Conservation (phyloP, 2,888 invertebrate genomes). For the Malthinus flaveolus region DNA sequence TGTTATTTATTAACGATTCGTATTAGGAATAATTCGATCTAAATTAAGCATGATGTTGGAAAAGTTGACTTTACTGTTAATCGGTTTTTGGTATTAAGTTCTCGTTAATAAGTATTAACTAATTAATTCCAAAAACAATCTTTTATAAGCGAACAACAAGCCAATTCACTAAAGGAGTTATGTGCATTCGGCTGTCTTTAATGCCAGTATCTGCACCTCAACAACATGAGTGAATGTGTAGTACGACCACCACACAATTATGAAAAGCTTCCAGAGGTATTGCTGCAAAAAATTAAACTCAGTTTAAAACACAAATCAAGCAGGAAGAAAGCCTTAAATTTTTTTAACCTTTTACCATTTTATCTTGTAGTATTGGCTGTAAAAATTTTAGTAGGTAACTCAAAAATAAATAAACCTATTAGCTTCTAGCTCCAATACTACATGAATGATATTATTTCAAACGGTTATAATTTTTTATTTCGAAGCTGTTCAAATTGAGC, state of each 20-base stretch:
- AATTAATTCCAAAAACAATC: slow-evolving; percentile 27
- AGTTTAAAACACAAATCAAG: slow-evolving; percentile 22
- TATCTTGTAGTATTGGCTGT: slow-evolving; percentile 25
- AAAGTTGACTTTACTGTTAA: slow-evolving; percentile 28
- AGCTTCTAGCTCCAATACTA: slow-evolving; percentile 21
- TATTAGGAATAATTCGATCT: slow-evolving; percentile 1
- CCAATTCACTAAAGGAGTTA: slow-evolving; percentile 41
- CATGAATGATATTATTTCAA: slow-evolving; percentile 18
- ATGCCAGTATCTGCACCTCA: slow-evolving; percentile 49
- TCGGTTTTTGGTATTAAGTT: slow-evolving; percentile 17
- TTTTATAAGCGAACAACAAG: slow-evolving; percentile 27
- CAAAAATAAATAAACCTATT: not conserved
- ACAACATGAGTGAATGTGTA: slow-evolving; percentile 38
- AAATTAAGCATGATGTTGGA: slow-evolving; percentile 23
- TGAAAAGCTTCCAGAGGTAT: slow-evolving; percentile 48
- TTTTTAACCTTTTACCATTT: slow-evolving; percentile 10
- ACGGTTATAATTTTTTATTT: not conserved
- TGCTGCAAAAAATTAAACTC: slow-evolving; percentile 52
- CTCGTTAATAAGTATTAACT: slow-evolving; percentile 1
- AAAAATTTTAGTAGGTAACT: slow-evolving; percentile 4
- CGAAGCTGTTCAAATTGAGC: too few species aligned
- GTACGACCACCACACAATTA: slow-evolving; percentile 48
- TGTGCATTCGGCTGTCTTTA: slow-evolving; percentile 45
- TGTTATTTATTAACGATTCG: slow-evolving; percentile 19
- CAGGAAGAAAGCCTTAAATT: slow-evolving; percentile 9